Evolutionary conservation across 2,113 vertebrate species (phyloP), one percentile per base, ranked within the genome.

Genomic region (Xiphorhynchus elegans): DNA sequence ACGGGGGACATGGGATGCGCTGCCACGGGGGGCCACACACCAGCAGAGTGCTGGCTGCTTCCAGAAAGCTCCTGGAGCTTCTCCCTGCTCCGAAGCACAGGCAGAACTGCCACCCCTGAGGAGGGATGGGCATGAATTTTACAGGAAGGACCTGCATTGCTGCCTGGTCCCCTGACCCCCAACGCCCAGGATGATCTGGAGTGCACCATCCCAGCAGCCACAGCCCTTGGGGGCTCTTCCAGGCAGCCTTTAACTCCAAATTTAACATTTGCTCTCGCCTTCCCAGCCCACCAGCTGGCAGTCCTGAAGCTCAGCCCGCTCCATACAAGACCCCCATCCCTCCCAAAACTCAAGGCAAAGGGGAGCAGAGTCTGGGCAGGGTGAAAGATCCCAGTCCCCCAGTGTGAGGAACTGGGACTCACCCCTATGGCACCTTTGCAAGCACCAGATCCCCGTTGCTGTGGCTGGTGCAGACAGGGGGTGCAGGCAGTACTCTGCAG

Each of bases 31-130:
- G 26, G 13, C 26, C 42, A 20, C 0, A 2, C 63, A 70, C 4
- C 39, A 75, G 60, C 52, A 14, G n/a, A 25, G 46, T 35, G 46
- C 56, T 25, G 40, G 4, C 47, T 46, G 63, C 42, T 84, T 56
- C 47, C 52, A 50, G 9, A 19, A 58, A 39, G 35, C 58, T 79
- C 29, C 26, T 11, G 49, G 20, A 42, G 58, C 42, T 44, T 62
- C 86, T 68, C 62, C 62, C n/a, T 85, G 25, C 70, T 52, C n/a
- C 86, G n/a, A 14, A 52, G 46, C 52, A 52, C 13, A 6, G 1
- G 1, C 1, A 12, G 62, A n/a, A 16, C 17, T 0, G 0, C 23
- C 62, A n/a, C 10, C 9, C 15, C 17, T 2, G 0, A 31, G 40
- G 33, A 60, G 17, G 25, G 77, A 9, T 0, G 1, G 83, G 17